Base-by-base conservation (phyloP, 2,113 vertebrate species). In the Alaudala cheleensis region DNA sequence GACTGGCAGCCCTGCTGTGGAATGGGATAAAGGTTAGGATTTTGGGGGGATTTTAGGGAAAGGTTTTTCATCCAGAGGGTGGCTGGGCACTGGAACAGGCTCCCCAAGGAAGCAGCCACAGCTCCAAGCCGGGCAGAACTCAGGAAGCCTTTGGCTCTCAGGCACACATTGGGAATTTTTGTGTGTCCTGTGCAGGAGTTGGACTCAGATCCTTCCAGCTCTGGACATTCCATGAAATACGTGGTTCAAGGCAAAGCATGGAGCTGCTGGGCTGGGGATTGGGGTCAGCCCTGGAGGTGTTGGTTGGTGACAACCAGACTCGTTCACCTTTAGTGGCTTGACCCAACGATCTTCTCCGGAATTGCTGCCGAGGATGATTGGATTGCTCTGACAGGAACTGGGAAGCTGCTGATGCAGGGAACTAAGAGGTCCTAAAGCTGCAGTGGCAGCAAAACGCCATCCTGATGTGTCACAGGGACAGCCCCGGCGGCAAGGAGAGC, bases 321-420 rank as follows among this genome's bases (percentile, higher is more conserved):
- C 11, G 2, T 76, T 87, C 34, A 37, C 31, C 58, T 78, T 6
- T 67, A 10, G 40, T 76, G 78, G 16, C 40, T 89, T 26, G 84
- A 93, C 61, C 37, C 53, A 85, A 70, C 0, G 2, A 39, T 79
- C 70, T 85, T 71, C 73, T 74, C 66, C 44, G 45, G 85, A 77
- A 53, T 21, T 37, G 37, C 84, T 89, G 65, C 49, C 0, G 7
- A 49, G 53, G 62, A 22, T 69, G 86, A 91, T 87, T 25, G 4
- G 73, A 93, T 88, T 91, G 74, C 54, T 82, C n/a, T 89, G 84
- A 85, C 77, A 92, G 18, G 71, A 93, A 92, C 40, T 53, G 45
- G 54, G 34, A 72, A 91, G 51, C 33, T 91, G 77, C 56, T 93
- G 77, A 95, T 71, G 77, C 67, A 56, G 64, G 62, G 42, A 56